A percentile compares a stretch with the other conserved stretches of the same genome.
phyloP scores from a whole-genome alignment of 2,888 invertebrate genomes.

The Drosophila sordidapex region DNA sequence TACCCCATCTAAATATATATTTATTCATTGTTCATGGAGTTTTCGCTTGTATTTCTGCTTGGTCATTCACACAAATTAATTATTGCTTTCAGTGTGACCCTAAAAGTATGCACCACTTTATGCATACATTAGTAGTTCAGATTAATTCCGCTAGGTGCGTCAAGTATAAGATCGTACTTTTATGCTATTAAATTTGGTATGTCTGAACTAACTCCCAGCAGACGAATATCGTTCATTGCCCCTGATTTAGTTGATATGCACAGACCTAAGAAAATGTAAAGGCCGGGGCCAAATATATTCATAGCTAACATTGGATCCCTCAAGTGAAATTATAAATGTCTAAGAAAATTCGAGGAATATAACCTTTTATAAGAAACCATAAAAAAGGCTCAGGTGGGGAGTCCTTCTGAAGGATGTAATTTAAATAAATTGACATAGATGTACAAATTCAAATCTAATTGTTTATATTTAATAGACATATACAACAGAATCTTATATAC shows the following conservation, averaged over 20 bases:
- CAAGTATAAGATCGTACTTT: not conserved
- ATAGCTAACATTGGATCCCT: not conserved
- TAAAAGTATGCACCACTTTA: not conserved
- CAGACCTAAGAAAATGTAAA: not conserved
- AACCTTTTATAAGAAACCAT: not conserved
- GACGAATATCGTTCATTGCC: not conserved
- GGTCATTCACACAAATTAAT: not conserved
- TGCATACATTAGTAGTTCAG: not conserved
- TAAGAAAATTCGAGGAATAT: not conserved
- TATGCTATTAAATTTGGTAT: not conserved
- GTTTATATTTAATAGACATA: not conserved
- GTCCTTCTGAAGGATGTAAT: not conserved
- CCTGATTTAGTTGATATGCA: not conserved
- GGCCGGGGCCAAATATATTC: not conserved
- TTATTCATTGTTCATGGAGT: not conserved
- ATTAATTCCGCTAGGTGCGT: not conserved
- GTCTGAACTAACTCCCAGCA: too few species aligned
- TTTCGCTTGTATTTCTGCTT: not conserved
- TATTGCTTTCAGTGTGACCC: not conserved
- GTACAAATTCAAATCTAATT: not conserved
- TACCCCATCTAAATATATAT: not conserved
- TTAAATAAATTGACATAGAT: not conserved
- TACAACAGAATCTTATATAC: not conserved
- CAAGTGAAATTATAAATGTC: not conserved
- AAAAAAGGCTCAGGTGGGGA: not conserved